Conservation (phyloP, 2,113 vertebrate species). For the Corydoras maculifer region DNA sequence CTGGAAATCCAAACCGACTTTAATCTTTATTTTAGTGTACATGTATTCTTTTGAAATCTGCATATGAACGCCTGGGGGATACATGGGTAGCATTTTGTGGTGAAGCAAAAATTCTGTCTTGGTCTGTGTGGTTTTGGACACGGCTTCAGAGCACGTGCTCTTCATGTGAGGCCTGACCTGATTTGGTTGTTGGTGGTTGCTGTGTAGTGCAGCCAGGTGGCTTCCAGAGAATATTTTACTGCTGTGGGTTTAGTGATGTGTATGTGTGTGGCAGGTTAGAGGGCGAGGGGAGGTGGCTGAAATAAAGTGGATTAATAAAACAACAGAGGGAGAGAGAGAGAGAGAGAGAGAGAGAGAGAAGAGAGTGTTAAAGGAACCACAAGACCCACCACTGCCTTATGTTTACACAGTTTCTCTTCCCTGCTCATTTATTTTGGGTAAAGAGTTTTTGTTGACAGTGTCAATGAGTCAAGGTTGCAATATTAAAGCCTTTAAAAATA, state of each 20-base stretch:
- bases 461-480: slow-evolving; percentile 20
- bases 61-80: background rate
- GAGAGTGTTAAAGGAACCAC: background rate
- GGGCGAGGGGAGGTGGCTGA: slow-evolving; percentile 48
- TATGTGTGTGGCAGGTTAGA: slow-evolving; percentile 46
- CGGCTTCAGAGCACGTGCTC: slow-evolving; percentile 33
- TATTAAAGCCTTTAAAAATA: no score
- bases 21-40: no score
- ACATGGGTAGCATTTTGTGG: background rate
- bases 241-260: slow-evolving; percentile 19
- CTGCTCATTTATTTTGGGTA: slow-evolving; percentile 51
- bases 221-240: slow-evolving; percentile 36
- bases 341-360: slow-evolving; percentile 43
- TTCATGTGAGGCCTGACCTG: slow-evolving; percentile 47
- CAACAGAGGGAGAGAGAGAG: slow-evolving; percentile 51
- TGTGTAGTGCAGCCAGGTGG: slow-evolving; percentile 34
- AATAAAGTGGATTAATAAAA: slow-evolving; percentile 66
- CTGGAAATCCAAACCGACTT: no score
- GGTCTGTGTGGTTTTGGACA: slow-evolving; percentile 15
- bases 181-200: slow-evolving; percentile 12
- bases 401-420: slow-evolving; percentile 27
- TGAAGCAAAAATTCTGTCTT: background rate
- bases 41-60: background rate
- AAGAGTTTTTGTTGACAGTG: slow-evolving; percentile 50
- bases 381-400: slow-evolving; percentile 32